Percentiles rank a stretch among this genome's conserved stretches.
These are phyloP conservation scores for Enhydra lutris DNA, from an alignment of 2,113 vertebrate genomes.

Conservation along the genomic window DNA sequence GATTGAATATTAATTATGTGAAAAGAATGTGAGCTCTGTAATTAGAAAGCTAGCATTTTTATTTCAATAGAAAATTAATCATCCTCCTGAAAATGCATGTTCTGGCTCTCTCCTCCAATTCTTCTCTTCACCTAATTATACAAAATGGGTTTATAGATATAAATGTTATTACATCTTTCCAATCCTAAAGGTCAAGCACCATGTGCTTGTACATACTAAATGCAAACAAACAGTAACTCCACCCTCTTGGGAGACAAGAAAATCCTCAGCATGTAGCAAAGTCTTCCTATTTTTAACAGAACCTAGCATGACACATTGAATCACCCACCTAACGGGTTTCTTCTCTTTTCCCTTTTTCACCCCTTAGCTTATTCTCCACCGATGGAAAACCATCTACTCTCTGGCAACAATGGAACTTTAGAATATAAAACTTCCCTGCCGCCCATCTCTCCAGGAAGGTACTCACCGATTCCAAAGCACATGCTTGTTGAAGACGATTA, in stretches of 20 bases:
- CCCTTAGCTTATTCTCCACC: conserved; percentile 91
- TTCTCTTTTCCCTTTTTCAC: conserved; percentile 1
- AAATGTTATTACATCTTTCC: conserved; percentile 25
- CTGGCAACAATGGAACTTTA: conserved; percentile 94
- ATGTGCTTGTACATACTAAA: conserved; percentile 37
- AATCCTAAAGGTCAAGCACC: conserved; percentile 36
- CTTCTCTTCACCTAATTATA: conserved; percentile 62
- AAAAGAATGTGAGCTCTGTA: conserved; percentile 54
- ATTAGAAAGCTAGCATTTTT: conserved; percentile 58
- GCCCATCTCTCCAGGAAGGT: conserved; percentile 93
- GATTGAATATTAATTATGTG: conserved; percentile 49
- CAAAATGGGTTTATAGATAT: conserved; percentile 1
- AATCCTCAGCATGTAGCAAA: background rate
- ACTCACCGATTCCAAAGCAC: conserved; percentile 96
- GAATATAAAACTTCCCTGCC: conserved; percentile 94
- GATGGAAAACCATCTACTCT: conserved; percentile 95
- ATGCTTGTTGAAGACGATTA: conserved; percentile 96
- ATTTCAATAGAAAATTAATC: conserved; percentile 68
- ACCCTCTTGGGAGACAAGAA: background rate
- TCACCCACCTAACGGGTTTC: conserved; percentile 39
- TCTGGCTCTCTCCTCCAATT: background rate
- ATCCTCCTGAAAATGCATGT: conserved; percentile 22
- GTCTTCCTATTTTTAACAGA: conserved; percentile 39
- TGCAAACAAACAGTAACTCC: background rate
- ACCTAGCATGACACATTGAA: background rate